Base-by-base conservation (phyloP, 2,113 vertebrate species). In the Aramus guarauna region DNA sequence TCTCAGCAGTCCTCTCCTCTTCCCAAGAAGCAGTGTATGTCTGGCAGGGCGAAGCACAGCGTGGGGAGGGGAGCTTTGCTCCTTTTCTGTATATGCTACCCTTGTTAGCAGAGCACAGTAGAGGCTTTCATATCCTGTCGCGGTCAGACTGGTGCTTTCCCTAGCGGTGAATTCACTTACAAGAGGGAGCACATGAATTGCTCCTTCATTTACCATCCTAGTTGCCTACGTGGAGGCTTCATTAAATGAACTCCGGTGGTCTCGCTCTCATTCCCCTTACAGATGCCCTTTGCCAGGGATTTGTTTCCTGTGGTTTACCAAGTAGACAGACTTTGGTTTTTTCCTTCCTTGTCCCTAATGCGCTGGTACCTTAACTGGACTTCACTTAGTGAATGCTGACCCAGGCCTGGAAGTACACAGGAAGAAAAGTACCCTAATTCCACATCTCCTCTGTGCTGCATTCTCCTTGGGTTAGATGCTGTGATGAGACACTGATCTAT, bases 101-200 rank as follows among this genome's bases (percentile, higher is more conserved):
- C 81, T 73, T 96, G 77, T 87, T 92, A 86, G 50, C 77, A 71
- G 85, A 74, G 87, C 62, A 96, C 82, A 97, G 83, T 85, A 64
- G 91, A n/a, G 73, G 68, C 94, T 96, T 97, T 96, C 77, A 96
- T 72, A 68, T 50, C 39, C 64, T 72, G 29, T 36, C 0, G 0
- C 3, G 12, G 74, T 80, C 47, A 77, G 53, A 48, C 88, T 79
- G 53, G 62, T 89, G 80, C 91, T 76, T 95, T 82, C 56, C 37
- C 71, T 27, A 63, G 69, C 26, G 36, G 23, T 83, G 69, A 75
- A 53, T 94, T 96, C 63, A n/a, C 48, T 86, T 85, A 52, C 52
- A 58, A 95, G 82, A 77, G n/a, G 36, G 86, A 87, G 19, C 32
- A 67, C 68, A 92, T 95, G 83, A 94, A 97, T 94, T 10, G 34